Evolutionary conservation across 2,113 vertebrate species (phyloP), one percentile per base, ranked within the genome.

Genomic region (Penelope pileata): DNA sequence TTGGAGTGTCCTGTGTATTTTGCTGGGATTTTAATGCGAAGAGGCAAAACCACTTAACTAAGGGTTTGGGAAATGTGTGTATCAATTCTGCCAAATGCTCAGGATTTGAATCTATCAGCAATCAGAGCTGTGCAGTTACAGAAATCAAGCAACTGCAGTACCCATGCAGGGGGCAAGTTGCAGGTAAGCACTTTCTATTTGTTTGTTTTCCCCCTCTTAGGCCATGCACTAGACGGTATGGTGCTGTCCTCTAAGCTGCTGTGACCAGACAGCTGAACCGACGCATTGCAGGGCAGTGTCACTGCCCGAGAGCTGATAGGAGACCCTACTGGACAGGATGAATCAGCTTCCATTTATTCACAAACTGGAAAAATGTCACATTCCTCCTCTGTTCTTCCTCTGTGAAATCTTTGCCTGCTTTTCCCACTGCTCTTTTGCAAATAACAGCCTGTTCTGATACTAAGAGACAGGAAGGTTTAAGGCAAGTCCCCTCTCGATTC

Each of bases 301-400:
- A 40, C 90, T 77, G 92, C 43, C 68, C 4, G 58, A 73, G 72
- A 24, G 83, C 86, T 94, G 84, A 91, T 91, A 90, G 0, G 14
- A 92, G 93, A 96, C 63, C 88, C 69, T 54, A 92, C 64, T 16
- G 79, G 80, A 87, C 84, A 56, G 80, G 75, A 86, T 89, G 89
- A 95, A 73, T 97, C 86, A 91, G 58, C 93, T 93, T 74, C 90
- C 85, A 94, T 96, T 96, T 92, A 75, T 96, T 90, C 16, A 58
- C 90, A 63, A 36, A 56, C 21, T 93, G 87, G 95, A 90, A 84
- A 73, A 83, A 60, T 30, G 77, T 93, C 79, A 23, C 1, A 53
- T 91, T 94, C 92, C 84, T 91, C 62, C 81, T 91, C 40, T 76
- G 34, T 56, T 60, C 43, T 85, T 86, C 59, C 64, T 58, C 63